Conservation (phyloP, 2,113 vertebrate genomes). For the Calypte anna region DNA sequence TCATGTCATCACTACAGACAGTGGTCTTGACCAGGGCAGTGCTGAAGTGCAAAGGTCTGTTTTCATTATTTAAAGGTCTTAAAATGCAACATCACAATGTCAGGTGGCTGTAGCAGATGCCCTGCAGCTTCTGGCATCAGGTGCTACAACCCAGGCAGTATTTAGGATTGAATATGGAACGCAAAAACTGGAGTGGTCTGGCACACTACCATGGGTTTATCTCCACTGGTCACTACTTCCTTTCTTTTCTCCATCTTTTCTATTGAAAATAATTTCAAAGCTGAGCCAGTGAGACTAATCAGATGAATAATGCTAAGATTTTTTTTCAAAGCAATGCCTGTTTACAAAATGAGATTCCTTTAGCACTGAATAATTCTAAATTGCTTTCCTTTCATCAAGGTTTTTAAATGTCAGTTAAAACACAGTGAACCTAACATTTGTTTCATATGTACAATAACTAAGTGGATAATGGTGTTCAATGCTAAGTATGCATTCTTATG, state of each 20-base stretch:
- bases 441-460: background rate
- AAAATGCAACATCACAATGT: conserved; percentile 41
- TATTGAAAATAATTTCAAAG: background rate
- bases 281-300: background rate
- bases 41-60: conserved; percentile 30
- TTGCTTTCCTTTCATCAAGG: background rate
- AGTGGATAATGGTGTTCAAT: background rate
- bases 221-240: background rate
- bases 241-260: background rate
- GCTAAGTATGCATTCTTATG: background rate
- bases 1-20: conserved; percentile 34
- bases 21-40: background rate
- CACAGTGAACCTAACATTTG: background rate
- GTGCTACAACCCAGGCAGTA: conserved; percentile 10
- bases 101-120: conserved; percentile 47
- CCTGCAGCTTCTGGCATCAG: conserved; percentile 68
- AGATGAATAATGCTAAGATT: background rate
- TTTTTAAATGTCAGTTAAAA: background rate
- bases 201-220: background rate
- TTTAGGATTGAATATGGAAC: conserved; percentile 1
- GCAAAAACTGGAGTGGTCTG: background rate
- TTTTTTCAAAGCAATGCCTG: background rate
- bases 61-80: conserved; percentile 53
- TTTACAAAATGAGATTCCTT: background rate
- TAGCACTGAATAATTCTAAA: background rate